A percentile compares a stretch with the other conserved stretches of the same genome.
Conservation (phyloP, 92 coral and sea anemone species). For the Phenganax stokvisi region DNA sequence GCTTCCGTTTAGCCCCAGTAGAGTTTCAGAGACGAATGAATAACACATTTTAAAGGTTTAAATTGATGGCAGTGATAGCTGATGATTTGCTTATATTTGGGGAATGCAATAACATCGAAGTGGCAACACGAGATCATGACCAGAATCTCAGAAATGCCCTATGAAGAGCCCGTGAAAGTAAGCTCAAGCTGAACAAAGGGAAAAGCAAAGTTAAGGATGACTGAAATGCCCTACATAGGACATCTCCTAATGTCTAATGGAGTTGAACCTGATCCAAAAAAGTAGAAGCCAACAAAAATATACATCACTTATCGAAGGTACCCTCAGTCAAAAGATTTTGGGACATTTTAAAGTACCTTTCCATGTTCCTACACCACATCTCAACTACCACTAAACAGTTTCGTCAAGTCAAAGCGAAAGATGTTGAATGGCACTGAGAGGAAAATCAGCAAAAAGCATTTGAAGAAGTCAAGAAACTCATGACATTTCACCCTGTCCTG, state of each 20-base stretch:
- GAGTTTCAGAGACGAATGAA: constrained; percentile 40
- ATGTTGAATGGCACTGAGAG: constrained; percentile 29
- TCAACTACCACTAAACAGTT: constrained; percentile 35
- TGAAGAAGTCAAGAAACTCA: constrained; percentile 16
- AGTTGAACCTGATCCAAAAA: constrained; percentile 44
- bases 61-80: constrained; percentile 39
- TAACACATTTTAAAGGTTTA: constrained; percentile 32
- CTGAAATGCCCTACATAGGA: constrained; percentile 43
- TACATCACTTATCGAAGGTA: constrained; percentile 39
- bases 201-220: constrained; percentile 25
- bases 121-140: constrained; percentile 41
- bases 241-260: constrained; percentile 36
- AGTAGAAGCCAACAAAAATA: constrained; percentile 33
- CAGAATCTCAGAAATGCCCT: constrained; percentile 26
- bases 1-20: constrained; percentile 43
- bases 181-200: constrained; percentile 38
- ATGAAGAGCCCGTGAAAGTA: constrained; percentile 40
- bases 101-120: constrained; percentile 28
- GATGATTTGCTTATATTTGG: constrained; percentile 43
- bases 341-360: constrained; percentile 27
- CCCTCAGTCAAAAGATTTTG: constrained; percentile 41
- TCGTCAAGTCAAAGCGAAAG: constrained; percentile 36
- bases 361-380: constrained; percentile 32
- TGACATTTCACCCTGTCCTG: constrained; percentile 33
- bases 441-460: constrained; percentile 43